A percentile compares a stretch with the other conserved stretches of the same genome.
These are phyloP conservation scores for Muschampia plurimacula DNA, from an alignment of 2,888 invertebrate species.

Conservation along the genomic window DNA sequence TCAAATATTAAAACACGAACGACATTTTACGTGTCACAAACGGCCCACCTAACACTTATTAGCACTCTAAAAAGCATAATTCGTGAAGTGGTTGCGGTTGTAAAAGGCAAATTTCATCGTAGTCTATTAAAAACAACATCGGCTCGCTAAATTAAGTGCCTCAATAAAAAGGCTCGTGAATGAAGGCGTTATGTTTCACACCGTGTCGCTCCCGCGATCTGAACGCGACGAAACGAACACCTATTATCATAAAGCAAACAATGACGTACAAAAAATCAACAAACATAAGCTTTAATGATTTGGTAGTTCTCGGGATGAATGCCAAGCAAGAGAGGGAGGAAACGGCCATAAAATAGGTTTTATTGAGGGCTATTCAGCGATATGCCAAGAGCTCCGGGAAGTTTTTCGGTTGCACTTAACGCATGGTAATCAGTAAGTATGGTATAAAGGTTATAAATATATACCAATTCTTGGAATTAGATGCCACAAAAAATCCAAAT, in stretches of 20 bases:
- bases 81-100: constrained; percentile 56
- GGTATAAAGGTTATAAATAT: neutral
- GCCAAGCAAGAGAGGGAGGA: constrained; percentile 76
- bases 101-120: constrained; percentile 64
- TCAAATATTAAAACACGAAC: constrained; percentile 23
- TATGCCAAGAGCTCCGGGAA: constrained; percentile 33
- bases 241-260: constrained; percentile 85
- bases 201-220: constrained; percentile 69
- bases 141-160: constrained; percentile 79
- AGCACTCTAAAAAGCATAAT: constrained; percentile 56
- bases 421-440: constrained; percentile 57
- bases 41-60: constrained; percentile 49
- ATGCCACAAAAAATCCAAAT: too few relatives aligned
- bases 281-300: constrained; percentile 80
- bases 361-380: constrained; percentile 70
- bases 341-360: constrained; percentile 79
- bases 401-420: constrained; percentile 45
- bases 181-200: constrained; percentile 76
- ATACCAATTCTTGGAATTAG: too few relatives aligned
- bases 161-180: constrained; percentile 79
- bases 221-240: constrained; percentile 76
- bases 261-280: constrained; percentile 78
- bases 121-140: constrained; percentile 75
- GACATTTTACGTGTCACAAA: constrained; percentile 18
- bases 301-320: constrained; percentile 79